These are phyloP conservation scores for Petrolisthes cinctipes DNA, from an alignment of 2,888 invertebrate genomes.

Conservation along the genomic window DNA sequence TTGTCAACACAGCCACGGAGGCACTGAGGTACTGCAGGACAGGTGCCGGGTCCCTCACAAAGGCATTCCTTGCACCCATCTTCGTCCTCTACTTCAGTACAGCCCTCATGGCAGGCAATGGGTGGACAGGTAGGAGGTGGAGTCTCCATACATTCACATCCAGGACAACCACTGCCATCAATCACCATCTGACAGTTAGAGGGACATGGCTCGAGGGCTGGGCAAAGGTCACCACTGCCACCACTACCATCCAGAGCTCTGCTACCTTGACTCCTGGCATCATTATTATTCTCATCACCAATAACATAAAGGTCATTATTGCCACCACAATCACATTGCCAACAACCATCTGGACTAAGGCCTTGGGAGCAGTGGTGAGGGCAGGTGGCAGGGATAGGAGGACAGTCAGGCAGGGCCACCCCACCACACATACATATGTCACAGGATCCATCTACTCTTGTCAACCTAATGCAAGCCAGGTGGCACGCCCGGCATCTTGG, in stretches of 20 bases:
- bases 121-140: constrained; percentile 29
- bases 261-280: not conserved
- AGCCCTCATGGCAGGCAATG: constrained; percentile 40
- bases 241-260: not conserved
- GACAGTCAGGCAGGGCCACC: constrained; percentile 45
- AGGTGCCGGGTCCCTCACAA: constrained; percentile 42
- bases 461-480: constrained; percentile 26
- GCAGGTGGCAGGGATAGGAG: constrained; percentile 17
- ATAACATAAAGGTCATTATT: not conserved
- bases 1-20: constrained; percentile 50
- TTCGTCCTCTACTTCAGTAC: constrained; percentile 22
- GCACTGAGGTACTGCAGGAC: constrained; percentile 51
- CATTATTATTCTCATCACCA: not conserved
- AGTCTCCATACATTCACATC: constrained; percentile 39
- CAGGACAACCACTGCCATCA: constrained; percentile 45
- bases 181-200: constrained; percentile 43
- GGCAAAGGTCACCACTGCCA: constrained; percentile 31
- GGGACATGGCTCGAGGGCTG: constrained; percentile 52
- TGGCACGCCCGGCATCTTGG: constrained; percentile 40
- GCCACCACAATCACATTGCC: constrained; percentile 32
- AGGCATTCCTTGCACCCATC: constrained; percentile 52
- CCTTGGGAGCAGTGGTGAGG: constrained; percentile 25
- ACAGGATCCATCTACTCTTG: constrained; percentile 45
- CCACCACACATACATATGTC: constrained; percentile 51
- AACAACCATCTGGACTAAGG: too few relatives aligned